Evolutionary conservation across 2,797 vertebrate species (phyloP), one percentile per base, ranked within the genome.

Genomic region (Acanthurus tractus): DNA sequence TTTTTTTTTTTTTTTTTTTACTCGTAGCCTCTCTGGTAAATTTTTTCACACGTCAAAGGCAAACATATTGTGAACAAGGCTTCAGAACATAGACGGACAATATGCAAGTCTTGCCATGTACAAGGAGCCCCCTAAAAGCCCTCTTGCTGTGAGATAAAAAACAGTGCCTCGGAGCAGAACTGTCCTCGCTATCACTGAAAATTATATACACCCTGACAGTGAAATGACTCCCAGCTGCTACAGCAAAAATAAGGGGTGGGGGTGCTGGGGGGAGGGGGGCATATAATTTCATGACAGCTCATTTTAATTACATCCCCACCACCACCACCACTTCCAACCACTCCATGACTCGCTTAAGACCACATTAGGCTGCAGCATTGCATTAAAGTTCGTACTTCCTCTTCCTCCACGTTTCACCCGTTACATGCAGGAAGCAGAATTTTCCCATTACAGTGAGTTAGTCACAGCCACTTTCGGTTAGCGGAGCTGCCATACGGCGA

Each of bases 361-460:
- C 76, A 86, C 83, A 88, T 87, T 87, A 86, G 79, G 65, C 79
- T 70, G 71, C 83, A 79, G 86, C 71, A 65, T 80, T 86, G 78
- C 85, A 83, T 86, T 88, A 80, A 86, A 82, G 79, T 90, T 89
- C 85, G 67, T 90, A 89, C 85, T 79, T 79, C 53, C 61, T 81
- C 83, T 85, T 87, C 82, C 70, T 71, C 67, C 76, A 78, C 53
- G 23, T 90, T 89, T 77, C 81, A 54, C 53, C 81, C 66, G 74
- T 88, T 88, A 85, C 85, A 83, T 48, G 79, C 82, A 88, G 77
- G 76, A 85, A 86, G 85, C 81, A 58, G 80, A 86, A 91, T 92
- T 90, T 93, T 89, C 78, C 89, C 83, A 92, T 92, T 93, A 92
- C 85, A 79, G 84, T 78, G 77, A 83, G 89, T 93, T 93, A 92